A percentile compares a stretch with the other conserved stretches of the same genome.
Conservation (phyloP, 2,113 vertebrate species). For the Euleptes europaea region DNA sequence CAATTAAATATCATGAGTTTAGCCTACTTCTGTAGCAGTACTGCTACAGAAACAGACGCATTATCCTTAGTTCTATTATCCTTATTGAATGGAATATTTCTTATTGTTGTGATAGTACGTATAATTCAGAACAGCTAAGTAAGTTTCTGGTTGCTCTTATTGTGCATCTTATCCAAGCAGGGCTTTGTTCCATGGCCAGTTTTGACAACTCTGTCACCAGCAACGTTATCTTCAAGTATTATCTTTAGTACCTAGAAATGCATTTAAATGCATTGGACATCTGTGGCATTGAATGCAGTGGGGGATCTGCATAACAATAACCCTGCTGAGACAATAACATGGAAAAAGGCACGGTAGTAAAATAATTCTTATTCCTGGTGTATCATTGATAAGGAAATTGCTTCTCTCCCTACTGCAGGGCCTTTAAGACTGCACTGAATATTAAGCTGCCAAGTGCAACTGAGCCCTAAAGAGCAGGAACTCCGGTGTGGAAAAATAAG, state of each 20-base stretch:
- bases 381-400: neutral
- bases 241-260: slow-evolving; percentile 44
- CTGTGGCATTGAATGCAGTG: slow-evolving; percentile 8
- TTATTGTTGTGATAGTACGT: neutral
- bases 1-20: neutral
- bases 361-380: neutral
- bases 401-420: fast-evolving
- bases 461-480: neutral
- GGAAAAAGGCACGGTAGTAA: neutral
- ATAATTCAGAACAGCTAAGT: neutral
- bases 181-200: slow-evolving; percentile 8
- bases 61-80: slow-evolving; percentile 2
- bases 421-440: neutral
- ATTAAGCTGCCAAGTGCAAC: neutral
- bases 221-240: slow-evolving; percentile 14
- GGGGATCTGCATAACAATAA: neutral
- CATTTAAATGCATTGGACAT: slow-evolving; percentile 9
- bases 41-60: neutral
- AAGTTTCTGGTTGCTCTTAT: neutral
- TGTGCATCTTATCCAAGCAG: neutral
- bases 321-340: fast-evolving
- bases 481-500: neutral
- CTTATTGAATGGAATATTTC: fast-evolving
- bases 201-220: slow-evolving; percentile 29
- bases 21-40: neutral